These are phyloP conservation scores for Redunca redunca DNA, from an alignment of 2,113 vertebrate species.

Conservation along the genomic window DNA sequence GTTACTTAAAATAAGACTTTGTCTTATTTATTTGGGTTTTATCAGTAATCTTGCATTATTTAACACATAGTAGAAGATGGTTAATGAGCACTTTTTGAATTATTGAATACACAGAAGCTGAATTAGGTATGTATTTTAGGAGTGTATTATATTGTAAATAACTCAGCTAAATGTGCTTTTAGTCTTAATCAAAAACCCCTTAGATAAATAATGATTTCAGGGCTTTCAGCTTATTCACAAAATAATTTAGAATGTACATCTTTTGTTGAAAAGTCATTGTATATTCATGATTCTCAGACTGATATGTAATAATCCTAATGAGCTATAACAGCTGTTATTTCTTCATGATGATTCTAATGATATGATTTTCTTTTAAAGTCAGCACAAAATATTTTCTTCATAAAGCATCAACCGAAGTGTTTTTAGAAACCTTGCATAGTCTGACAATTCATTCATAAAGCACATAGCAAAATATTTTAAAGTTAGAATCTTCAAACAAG, in stretches of 20 bases:
- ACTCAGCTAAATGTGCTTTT: neutral
- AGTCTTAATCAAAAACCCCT: neutral
- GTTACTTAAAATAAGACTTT: neutral
- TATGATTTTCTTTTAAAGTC: neutral
- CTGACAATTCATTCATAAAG: neutral
- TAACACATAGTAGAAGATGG: neutral
- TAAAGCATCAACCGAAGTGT: neutral
- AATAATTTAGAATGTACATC: neutral
- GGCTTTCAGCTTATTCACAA: neutral
- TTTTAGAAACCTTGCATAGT: neutral
- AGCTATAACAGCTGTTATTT: neutral
- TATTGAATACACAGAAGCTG: neutral
- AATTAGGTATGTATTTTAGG: neutral
- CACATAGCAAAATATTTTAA: neutral
- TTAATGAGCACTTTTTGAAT: neutral
- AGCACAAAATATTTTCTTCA: neutral
- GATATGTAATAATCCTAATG: neutral
- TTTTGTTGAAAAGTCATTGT: neutral
- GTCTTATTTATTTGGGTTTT: neutral
- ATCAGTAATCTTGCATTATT: neutral
- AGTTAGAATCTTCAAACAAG: neutral
- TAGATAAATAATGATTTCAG: neutral
- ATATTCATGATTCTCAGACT: conserved; percentile 9
- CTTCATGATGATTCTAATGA: neutral
- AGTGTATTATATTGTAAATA: conserved; percentile 7